Percentiles rank a stretch among this genome's conserved stretches.
These are phyloP conservation scores for Megalonaias nervosa DNA, from an alignment of 1,140 invertebrate genomes.

Conservation along the genomic window DNA sequence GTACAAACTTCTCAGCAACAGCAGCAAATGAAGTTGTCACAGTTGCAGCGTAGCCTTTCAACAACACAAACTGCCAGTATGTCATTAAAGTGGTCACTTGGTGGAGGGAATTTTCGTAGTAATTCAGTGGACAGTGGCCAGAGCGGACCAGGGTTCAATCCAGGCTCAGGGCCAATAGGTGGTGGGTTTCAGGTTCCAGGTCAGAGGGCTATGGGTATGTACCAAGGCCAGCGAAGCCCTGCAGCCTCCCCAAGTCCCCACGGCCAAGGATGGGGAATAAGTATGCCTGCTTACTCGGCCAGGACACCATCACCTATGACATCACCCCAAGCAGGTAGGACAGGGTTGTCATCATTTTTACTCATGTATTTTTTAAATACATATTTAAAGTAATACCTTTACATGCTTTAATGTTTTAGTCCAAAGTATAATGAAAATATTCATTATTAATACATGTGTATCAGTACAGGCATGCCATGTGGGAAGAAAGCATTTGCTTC, in stretches of 20 bases:
- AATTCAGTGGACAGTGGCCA: slow-evolving; percentile 51
- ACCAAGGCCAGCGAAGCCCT: slow-evolving; percentile 57
- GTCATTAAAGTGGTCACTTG: slow-evolving; percentile 13
- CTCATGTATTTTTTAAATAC: no score
- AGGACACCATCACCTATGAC: slow-evolving; percentile 48
- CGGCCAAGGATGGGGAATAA: slow-evolving; percentile 9
- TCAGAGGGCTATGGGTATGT: slow-evolving; percentile 39
- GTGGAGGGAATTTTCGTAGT: slow-evolving; percentile 31
- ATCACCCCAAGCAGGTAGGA: slow-evolving; percentile 52
- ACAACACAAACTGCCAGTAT: slow-evolving; percentile 15
- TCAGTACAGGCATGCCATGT: no score
- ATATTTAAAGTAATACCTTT: slow-evolving; percentile 2
- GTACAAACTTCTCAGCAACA: slow-evolving; percentile 18
- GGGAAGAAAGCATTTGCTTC: no score
- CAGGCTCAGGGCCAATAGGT: slow-evolving; percentile 38
- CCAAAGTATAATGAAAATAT: no score
- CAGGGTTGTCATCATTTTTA: neutral
- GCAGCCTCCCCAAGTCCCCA: slow-evolving; percentile 19
- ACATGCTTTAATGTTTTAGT: no score
- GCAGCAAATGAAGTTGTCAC: slow-evolving; percentile 11
- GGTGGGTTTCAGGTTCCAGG: slow-evolving; percentile 42
- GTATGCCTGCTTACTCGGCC: slow-evolving; percentile 17
- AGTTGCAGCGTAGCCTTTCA: slow-evolving; percentile 13
- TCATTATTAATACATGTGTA: no score
- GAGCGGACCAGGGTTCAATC: slow-evolving; percentile 55